Conservation (phyloP, 2,113 vertebrate genomes). For the Leptosomus discolor region DNA sequence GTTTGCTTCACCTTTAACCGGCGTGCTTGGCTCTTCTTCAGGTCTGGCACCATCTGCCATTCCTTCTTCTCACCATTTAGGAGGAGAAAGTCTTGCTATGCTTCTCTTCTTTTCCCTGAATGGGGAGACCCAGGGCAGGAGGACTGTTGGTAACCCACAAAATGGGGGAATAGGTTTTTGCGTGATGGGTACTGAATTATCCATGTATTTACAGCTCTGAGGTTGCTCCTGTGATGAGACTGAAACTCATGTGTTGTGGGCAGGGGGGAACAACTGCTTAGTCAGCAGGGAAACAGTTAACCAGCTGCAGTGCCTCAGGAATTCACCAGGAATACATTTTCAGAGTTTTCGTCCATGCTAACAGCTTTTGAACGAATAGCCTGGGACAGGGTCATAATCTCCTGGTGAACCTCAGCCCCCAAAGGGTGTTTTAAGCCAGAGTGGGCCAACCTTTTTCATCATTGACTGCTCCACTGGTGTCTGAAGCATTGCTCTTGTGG, state of each 20-base stretch:
- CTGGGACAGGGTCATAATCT: neutral
- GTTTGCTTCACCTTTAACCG: neutral
- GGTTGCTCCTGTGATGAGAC: neutral
- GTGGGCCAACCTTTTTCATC: neutral
- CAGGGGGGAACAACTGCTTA: neutral
- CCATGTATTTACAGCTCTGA: neutral
- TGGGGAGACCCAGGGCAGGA: neutral
- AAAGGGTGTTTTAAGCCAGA: neutral
- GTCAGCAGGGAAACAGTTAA: neutral
- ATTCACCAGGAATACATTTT: neutral
- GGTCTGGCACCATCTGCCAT: neutral
- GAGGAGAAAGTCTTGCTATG: neutral
- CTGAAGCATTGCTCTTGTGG: neutral
- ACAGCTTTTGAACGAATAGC: neutral
- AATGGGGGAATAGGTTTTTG: neutral
- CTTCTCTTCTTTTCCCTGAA: neutral
- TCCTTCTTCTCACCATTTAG: neutral
- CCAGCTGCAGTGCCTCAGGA: neutral
- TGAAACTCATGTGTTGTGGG: neutral
- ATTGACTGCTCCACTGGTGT: neutral
- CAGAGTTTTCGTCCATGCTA: neutral
- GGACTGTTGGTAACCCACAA: neutral
- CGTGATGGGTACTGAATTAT: neutral
- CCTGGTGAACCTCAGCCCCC: neutral
- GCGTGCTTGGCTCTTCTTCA: neutral